Evolutionary conservation across 2,113 vertebrate species (phyloP).

Genomic region (Orycteropus afer): DNA sequence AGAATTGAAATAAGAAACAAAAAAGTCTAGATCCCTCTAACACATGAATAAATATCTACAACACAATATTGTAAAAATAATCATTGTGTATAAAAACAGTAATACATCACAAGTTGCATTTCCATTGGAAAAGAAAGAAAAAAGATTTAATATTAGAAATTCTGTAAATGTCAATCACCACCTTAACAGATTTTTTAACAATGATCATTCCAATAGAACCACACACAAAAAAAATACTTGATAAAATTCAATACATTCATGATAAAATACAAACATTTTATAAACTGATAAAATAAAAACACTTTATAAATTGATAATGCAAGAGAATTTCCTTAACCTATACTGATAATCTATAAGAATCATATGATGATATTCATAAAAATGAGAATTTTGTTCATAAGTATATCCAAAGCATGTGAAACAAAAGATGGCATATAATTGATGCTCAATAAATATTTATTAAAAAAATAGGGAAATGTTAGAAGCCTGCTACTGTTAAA

Average conservation of each 20-base stretch:
- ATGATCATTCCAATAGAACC: background rate
- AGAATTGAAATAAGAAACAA: background rate
- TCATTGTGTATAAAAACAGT: background rate
- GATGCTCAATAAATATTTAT: background rate
- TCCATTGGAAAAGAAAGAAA: background rate
- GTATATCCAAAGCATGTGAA: background rate
- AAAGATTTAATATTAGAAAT: background rate
- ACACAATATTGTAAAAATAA: background rate
- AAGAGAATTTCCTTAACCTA: background rate
- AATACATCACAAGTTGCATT: background rate
- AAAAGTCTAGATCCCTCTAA: background rate
- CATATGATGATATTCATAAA: background rate
- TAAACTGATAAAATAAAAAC: background rate
- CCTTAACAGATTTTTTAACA: background rate
- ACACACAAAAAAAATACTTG: background rate
- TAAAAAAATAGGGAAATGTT: background rate
- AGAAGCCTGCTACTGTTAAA: background rate
- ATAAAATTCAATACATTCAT: constrained; percentile 4
- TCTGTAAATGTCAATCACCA: background rate
- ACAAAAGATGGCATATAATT: background rate
- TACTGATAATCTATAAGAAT: background rate
- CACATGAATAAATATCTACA: background rate
- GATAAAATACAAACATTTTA: too few relatives aligned
- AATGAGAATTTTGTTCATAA: background rate
- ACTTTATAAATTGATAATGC: too few relatives aligned